phyloP scores from a whole-genome alignment of 1,140 invertebrate species.

The Zaprionus africanus region DNA sequence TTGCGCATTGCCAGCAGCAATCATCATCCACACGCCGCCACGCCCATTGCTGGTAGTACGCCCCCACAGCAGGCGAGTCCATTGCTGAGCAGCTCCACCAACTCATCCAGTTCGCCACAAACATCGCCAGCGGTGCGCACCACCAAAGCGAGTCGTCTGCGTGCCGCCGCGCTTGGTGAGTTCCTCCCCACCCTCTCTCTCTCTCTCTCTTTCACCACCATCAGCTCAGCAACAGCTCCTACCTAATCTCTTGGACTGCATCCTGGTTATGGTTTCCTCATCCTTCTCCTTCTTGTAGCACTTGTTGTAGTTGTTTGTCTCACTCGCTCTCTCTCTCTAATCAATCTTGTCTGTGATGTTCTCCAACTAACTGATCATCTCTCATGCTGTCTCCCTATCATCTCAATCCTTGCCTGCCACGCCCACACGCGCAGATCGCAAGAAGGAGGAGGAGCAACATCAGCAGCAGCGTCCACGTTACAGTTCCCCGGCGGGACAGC shows the following conservation, averaged over 20 bases:
- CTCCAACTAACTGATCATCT: conserved; percentile 36
- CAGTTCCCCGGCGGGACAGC: conserved; percentile 24
- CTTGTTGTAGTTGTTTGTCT: conserved; percentile 16
- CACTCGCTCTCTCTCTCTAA: background rate
- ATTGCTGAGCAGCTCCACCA: conserved; percentile 54
- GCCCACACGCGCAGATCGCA: conserved; percentile 59
- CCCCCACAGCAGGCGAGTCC: conserved; percentile 61
- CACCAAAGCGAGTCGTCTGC: conserved; percentile 89
- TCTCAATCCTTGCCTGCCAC: background rate
- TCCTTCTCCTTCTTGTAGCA: background rate
- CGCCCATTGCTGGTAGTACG: conserved; percentile 26
- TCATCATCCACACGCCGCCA: background rate
- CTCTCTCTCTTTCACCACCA: background rate
- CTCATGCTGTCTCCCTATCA: conserved; percentile 40
- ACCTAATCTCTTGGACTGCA: background rate
- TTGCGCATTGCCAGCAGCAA: conserved; percentile 46
- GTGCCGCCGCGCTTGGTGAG: conserved; percentile 87
- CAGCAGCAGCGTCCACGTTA: conserved; percentile 55
- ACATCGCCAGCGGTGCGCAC: conserved; percentile 86
- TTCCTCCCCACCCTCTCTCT: conserved; percentile 12
- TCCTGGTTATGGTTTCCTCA: background rate
- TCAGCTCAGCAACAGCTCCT: background rate
- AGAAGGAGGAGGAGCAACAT: conserved; percentile 71
- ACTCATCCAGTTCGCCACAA: conserved; percentile 65
- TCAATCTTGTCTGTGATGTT: background rate